Percentiles rank a stretch among this genome's conserved stretches.
Conservation (phyloP, 2,113 vertebrate genomes). For the Camarhynchus parvulus region DNA sequence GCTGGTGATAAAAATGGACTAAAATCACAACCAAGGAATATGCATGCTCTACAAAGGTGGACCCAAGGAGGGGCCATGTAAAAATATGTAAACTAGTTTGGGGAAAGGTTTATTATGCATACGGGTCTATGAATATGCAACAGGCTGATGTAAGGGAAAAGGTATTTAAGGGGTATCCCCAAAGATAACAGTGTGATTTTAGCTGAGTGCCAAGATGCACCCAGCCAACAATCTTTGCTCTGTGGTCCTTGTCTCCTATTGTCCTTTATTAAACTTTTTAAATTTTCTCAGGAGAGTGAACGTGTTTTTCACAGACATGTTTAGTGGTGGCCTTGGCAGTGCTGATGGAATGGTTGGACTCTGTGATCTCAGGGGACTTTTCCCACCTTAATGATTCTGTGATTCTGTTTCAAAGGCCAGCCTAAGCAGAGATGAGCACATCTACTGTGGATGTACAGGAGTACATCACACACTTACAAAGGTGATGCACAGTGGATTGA, state of each 20-base stretch:
- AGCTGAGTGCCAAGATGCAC: background rate
- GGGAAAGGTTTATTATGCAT: background rate
- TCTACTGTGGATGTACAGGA: rapidly evolving
- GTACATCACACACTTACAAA: rapidly evolving
- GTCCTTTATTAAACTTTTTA: background rate
- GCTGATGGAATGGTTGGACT: background rate
- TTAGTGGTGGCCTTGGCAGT: background rate
- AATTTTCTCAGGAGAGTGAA: background rate
- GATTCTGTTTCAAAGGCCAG: background rate
- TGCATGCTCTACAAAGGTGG: background rate
- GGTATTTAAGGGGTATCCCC: background rate
- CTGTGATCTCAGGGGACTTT: background rate
- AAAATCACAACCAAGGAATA: background rate
- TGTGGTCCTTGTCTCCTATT: background rate
- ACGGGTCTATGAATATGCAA: background rate
- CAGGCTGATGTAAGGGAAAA: background rate
- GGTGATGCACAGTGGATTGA: too few relatives aligned
- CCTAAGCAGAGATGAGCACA: background rate
- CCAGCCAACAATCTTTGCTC: background rate
- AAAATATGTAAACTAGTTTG: background rate
- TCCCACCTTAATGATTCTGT: background rate
- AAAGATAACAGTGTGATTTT: background rate
- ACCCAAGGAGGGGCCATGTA: background rate
- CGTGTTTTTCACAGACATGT: background rate
- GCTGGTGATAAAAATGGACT: background rate